A percentile compares a stretch with the other conserved stretches of the same genome.
These are phyloP conservation scores for Emys orbicularis DNA, from an alignment of 2,797 vertebrate genomes.

Conservation along the genomic window DNA sequence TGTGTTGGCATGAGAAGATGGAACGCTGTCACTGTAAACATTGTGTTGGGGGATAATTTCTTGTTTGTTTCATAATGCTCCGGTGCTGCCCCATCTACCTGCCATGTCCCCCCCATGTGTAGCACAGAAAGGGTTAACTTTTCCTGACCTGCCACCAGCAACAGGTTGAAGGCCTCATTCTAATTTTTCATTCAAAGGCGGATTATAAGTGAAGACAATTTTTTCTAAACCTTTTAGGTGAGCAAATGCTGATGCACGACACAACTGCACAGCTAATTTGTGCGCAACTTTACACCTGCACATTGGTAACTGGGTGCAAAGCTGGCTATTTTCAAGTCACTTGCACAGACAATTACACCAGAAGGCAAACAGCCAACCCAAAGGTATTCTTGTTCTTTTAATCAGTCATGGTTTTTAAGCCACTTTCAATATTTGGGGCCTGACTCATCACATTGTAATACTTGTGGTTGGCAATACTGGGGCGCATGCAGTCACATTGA, in stretches of 20 bases:
- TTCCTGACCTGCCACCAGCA: constrained; percentile 31
- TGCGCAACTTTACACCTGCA: constrained; percentile 30
- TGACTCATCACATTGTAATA: background rate
- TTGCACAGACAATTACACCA: constrained; percentile 19
- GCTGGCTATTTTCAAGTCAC: constrained; percentile 42
- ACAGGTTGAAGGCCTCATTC: constrained; percentile 42
- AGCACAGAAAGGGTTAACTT: background rate
- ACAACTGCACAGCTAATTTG: constrained; percentile 38
- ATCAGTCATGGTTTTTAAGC: background rate
- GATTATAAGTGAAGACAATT: constrained; percentile 50
- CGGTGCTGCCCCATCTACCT: background rate
- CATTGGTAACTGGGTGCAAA: constrained; percentile 36
- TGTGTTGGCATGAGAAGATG: background rate
- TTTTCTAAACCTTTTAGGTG: constrained; percentile 59
- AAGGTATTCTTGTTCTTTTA: no score
- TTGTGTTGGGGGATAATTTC: background rate
- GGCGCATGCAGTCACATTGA: background rate
- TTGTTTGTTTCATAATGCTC: background rate
- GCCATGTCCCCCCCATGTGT: background rate
- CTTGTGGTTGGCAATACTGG: background rate
- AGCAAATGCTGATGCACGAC: constrained; percentile 63
- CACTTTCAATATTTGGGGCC: background rate
- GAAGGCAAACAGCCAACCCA: constrained; percentile 5
- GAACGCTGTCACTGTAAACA: background rate
- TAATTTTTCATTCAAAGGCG: constrained; percentile 44